A percentile compares a stretch with the other conserved stretches of the same genome.
These are phyloP conservation scores for Glyphotaelius pellucidus DNA, from an alignment of 2,888 invertebrate genomes.

Conservation along the genomic window DNA sequence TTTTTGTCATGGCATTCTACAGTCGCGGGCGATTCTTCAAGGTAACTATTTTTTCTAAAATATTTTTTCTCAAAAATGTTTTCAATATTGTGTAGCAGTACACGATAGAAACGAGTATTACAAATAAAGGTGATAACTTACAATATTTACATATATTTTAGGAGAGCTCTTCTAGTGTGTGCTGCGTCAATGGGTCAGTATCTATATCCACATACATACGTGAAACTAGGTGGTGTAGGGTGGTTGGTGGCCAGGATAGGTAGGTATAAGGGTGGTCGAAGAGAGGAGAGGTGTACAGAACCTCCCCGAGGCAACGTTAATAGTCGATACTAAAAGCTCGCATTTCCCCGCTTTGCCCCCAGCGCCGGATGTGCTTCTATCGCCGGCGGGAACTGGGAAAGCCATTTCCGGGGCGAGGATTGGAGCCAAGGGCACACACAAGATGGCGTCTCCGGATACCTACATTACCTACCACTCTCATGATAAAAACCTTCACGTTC, in stretches of 20 bases:
- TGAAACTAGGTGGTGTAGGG: neutral
- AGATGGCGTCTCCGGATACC: conserved; percentile 23
- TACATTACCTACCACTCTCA: neutral
- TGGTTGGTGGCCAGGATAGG: neutral
- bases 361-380: conserved; percentile 60
- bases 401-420: conserved; percentile 63
- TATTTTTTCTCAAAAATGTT: too few species aligned
- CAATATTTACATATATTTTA: neutral
- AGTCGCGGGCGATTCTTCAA: neutral
- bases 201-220: neutral
- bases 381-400: conserved; percentile 63
- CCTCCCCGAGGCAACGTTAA: conserved; percentile 47
- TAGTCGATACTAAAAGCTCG: conserved; percentile 65
- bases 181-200: neutral
- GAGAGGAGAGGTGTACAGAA: conserved; percentile 14
- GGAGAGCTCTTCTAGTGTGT: neutral
- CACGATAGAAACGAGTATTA: too few species aligned
- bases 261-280: neutral
- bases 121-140: neutral
- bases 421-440: conserved; percentile 47
- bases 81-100: too few species aligned
- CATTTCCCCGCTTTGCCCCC: conserved; percentile 52
- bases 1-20: too few species aligned
- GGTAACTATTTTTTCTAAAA: neutral
- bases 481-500: neutral